These are phyloP conservation scores for Turnix velox DNA, from an alignment of 2,113 vertebrate genomes.

Conservation along the genomic window DNA sequence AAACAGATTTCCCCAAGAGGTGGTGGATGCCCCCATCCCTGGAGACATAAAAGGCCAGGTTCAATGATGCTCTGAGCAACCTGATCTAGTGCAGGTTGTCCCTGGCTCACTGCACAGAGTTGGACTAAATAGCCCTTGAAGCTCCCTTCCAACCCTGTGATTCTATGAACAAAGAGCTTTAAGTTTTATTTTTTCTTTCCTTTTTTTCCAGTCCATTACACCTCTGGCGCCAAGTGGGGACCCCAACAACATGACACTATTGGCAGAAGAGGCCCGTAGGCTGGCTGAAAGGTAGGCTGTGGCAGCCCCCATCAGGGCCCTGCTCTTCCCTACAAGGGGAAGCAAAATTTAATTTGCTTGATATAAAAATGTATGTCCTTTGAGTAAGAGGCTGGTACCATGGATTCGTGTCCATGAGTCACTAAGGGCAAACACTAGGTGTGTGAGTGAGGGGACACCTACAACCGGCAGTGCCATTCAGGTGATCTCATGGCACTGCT, in stretches of 20 bases:
- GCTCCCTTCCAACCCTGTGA: too few species aligned
- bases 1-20: too few species aligned
- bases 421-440: neutral
- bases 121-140: too few species aligned
- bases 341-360: neutral
- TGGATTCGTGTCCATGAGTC: neutral
- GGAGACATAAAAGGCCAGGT: too few species aligned
- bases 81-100: too few species aligned
- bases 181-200: neutral
- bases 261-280: conserved; percentile 92
- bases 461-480: neutral
- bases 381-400: neutral
- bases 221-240: conserved; percentile 80
- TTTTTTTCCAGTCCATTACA: conserved; percentile 80
- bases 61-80: too few species aligned
- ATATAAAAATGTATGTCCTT: neutral
- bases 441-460: accelerated
- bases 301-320: accelerated
- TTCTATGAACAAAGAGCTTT: neutral
- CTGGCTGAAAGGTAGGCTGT: conserved; percentile 87
- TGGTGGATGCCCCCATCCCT: too few species aligned
- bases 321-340: neutral
- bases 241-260: conserved; percentile 94
- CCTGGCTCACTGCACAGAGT: too few species aligned
- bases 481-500: neutral